Conservation (phyloP, 2,113 vertebrate species). For the Willisornis vidua region DNA sequence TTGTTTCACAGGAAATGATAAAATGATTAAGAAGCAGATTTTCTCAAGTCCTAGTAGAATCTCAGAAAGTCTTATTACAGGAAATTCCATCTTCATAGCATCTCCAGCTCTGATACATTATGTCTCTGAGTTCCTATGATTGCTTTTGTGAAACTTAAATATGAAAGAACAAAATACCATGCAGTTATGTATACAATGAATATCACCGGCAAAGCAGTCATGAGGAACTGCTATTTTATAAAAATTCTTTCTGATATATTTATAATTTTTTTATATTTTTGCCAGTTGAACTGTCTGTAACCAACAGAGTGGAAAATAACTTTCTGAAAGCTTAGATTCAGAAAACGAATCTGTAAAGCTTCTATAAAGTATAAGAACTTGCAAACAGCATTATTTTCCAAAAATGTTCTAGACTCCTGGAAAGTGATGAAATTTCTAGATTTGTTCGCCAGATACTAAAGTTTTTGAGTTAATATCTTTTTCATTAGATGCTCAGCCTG, state of each 20-base stretch:
- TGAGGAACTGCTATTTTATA: slow-evolving; percentile 41
- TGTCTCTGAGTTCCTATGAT: slow-evolving; percentile 2
- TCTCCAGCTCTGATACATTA: slow-evolving; percentile 10
- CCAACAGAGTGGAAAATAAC: slow-evolving; percentile 72
- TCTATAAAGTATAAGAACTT: background rate
- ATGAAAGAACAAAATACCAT: slow-evolving; percentile 30
- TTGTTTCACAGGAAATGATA: background rate
- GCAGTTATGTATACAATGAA: slow-evolving; percentile 25
- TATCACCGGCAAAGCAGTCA: slow-evolving; percentile 49
- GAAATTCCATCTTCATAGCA: background rate
- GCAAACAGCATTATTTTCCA: background rate
- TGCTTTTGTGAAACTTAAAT: slow-evolving; percentile 57
- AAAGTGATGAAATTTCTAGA: background rate
- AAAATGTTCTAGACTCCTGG: slow-evolving; percentile 8
- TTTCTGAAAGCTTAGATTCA: slow-evolving; percentile 57
- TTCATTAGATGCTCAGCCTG: background rate
- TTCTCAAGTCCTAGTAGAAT: background rate
- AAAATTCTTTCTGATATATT: background rate
- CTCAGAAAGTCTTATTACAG: background rate
- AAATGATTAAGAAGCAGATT: slow-evolving; percentile 4
- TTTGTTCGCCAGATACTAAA: background rate
- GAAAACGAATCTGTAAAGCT: slow-evolving; percentile 6
- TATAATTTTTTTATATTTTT: slow-evolving; percentile 41
- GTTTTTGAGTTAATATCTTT: background rate
- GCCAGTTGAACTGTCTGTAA: slow-evolving; percentile 48